Evolutionary conservation across 2,113 vertebrate genomes (phyloP).

Genomic region (Heterochromis multidens): DNA sequence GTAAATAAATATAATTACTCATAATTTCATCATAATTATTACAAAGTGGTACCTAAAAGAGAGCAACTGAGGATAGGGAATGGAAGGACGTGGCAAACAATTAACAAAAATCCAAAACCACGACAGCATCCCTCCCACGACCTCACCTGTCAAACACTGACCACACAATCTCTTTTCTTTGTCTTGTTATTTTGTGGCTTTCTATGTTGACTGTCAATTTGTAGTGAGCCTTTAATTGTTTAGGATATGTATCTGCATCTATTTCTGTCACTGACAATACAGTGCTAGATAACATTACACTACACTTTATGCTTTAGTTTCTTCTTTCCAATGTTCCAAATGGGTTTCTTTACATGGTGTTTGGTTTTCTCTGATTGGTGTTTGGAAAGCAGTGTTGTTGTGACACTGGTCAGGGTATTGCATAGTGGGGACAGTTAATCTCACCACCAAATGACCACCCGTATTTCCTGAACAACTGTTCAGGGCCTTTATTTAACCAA

Average conservation of each 20-base stretch:
- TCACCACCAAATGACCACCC: background rate
- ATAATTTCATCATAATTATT: no score
- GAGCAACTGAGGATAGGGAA: no score
- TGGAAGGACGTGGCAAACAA: no score
- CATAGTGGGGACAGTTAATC: background rate
- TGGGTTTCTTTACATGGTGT: no score
- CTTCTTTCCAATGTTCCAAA: background rate
- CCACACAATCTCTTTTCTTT: no score
- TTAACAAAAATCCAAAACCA: no score
- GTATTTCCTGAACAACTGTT: background rate
- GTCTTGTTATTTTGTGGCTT: no score
- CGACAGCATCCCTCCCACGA: no score
- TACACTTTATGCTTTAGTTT: background rate
- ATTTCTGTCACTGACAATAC: background rate
- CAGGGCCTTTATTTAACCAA: background rate
- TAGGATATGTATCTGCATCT: background rate
- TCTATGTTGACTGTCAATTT: background rate
- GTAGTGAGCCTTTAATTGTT: background rate
- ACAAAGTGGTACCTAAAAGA: no score
- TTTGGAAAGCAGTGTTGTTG: background rate
- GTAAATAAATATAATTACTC: no score
- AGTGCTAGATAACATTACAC: background rate
- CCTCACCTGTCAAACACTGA: no score
- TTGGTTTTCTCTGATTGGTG: background rate
- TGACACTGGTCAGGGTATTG: background rate